A percentile compares a stretch with the other conserved stretches of the same genome.
These are phyloP conservation scores for Silvanus unidentatus DNA, from an alignment of 2,888 invertebrate species.

Conservation along the genomic window DNA sequence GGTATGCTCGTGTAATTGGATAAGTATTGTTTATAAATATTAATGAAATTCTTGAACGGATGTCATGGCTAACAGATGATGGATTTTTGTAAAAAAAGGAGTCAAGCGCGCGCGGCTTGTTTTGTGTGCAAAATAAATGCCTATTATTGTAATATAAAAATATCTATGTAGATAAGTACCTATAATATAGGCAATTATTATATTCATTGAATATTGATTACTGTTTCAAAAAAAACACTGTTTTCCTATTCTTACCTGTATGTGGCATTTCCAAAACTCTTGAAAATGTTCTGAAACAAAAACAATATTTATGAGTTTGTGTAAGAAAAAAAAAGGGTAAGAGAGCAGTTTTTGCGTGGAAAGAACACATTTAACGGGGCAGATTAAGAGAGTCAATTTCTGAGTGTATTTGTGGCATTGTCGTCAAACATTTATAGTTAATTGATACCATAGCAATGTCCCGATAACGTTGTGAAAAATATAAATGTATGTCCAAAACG, in stretches of 20 bases:
- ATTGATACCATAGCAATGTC: slow-evolving; percentile 5
- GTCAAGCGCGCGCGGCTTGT: too few species aligned
- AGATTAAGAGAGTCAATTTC: too few species aligned
- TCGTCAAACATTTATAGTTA: slow-evolving; percentile 11
- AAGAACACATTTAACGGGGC: too few species aligned
- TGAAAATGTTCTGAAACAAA: slow-evolving; percentile 19
- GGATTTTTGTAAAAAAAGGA: too few species aligned
- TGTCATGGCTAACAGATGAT: slow-evolving; percentile 1
- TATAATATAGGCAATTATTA: too few species aligned
- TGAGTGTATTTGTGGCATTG: slow-evolving; percentile 8
- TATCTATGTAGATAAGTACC: too few species aligned
- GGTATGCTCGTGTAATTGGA: slow-evolving; percentile 17
- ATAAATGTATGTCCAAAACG: slow-evolving; percentile 9
- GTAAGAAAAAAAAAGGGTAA: not conserved
- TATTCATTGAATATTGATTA: too few species aligned
- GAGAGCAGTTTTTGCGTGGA: not conserved
- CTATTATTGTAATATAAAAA: too few species aligned
- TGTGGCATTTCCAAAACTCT: slow-evolving; percentile 27
- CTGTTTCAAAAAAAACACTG: too few species aligned
- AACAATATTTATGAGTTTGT: slow-evolving; percentile 5
- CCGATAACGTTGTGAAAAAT: slow-evolving; percentile 5
- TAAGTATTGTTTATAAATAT: slow-evolving; percentile 16
- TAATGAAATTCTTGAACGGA: slow-evolving; percentile 11
- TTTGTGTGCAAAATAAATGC: too few species aligned
- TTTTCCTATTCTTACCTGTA: slow-evolving; percentile 35